Conservation (phyloP, 2,113 vertebrate species). For the Semicossyphus pulcher region DNA sequence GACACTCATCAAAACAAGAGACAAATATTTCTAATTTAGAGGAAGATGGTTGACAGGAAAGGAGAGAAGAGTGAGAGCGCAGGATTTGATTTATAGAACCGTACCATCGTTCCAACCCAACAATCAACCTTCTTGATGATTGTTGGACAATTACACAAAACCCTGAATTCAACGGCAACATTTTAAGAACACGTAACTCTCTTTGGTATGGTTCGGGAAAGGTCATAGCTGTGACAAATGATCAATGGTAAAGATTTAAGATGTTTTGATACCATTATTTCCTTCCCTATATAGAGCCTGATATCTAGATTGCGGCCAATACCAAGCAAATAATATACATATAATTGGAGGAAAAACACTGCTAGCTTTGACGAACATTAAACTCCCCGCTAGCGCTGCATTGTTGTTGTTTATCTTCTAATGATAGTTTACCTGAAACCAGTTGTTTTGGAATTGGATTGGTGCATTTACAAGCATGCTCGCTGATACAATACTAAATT, state of each 20-base stretch:
- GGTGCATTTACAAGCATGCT: too few relatives aligned
- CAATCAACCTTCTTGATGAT: neutral
- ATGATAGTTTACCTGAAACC: too few relatives aligned
- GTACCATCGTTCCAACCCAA: neutral
- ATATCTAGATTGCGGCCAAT: too few relatives aligned
- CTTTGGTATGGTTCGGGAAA: neutral
- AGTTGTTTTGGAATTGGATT: too few relatives aligned
- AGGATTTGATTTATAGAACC: neutral
- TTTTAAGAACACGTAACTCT: neutral
- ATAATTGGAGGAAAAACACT: too few relatives aligned
- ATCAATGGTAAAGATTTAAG: too few relatives aligned
- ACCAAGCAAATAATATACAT: too few relatives aligned
- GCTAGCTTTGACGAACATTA: too few relatives aligned
- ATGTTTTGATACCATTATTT: too few relatives aligned
- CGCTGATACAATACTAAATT: neutral
- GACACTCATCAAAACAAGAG: slow-evolving; percentile 5
- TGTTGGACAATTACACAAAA: neutral
- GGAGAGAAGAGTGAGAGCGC: neutral
- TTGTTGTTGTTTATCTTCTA: too few relatives aligned
- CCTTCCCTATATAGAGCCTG: too few relatives aligned
- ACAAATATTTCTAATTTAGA: neutral
- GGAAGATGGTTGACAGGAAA: neutral
- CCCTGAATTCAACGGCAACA: neutral
- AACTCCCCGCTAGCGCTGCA: too few relatives aligned
- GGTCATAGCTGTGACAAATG: neutral